Percentiles rank a stretch among this genome's conserved stretches.
These are phyloP conservation scores for Apoda limacodes DNA, from an alignment of 2,888 invertebrate genomes.

Conservation along the genomic window DNA sequence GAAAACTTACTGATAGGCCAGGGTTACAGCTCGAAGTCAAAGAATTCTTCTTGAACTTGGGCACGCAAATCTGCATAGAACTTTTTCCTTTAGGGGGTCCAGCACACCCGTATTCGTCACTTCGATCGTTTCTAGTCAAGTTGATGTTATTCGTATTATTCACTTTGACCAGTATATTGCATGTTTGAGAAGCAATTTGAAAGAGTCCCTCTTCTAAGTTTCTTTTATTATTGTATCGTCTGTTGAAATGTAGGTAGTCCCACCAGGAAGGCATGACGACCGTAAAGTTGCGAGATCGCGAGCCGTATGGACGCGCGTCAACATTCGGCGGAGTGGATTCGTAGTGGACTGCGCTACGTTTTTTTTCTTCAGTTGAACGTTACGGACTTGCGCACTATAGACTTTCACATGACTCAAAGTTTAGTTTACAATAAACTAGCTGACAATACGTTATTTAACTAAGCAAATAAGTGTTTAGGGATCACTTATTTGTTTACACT, in stretches of 20 bases:
- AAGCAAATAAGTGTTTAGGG: no score
- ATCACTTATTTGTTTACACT: no score
- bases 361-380: conserved; percentile 15
- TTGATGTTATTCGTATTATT: conserved; percentile 82
- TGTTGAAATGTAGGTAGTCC: conserved; percentile 68
- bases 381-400: conserved; percentile 54
- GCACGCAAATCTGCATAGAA: conserved; percentile 70
- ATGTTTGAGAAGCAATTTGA: conserved; percentile 83
- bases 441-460: no score
- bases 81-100: conserved; percentile 50
- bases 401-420: no score
- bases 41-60: conserved; percentile 61
- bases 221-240: conserved; percentile 65
- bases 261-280: conserved; percentile 75
- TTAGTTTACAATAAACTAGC: no score
- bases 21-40: conserved; percentile 68
- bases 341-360: conserved; percentile 21
- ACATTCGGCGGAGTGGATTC: conserved; percentile 26
- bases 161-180: conserved; percentile 81
- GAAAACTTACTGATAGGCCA: conserved; percentile 73
- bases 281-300: conserved; percentile 18
- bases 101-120: conserved; percentile 71
- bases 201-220: conserved; percentile 81
- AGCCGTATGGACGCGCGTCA: conserved; percentile 26
- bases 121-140: conserved; percentile 73